These are phyloP conservation scores for Tetragnatha montana DNA, from an alignment of 2,888 invertebrate species.

Conservation along the genomic window DNA sequence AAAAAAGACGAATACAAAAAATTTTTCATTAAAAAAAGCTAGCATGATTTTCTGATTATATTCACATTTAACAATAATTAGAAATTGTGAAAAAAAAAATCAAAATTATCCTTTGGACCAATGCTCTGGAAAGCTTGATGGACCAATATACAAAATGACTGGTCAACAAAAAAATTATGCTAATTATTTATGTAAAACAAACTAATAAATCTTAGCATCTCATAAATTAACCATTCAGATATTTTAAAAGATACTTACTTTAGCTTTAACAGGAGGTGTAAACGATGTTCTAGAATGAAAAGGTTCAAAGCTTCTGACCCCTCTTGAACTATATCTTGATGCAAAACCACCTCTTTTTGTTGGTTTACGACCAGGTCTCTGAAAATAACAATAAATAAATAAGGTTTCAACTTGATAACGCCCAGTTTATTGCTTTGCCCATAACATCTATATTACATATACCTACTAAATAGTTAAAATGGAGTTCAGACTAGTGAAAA, in stretches of 20 bases:
- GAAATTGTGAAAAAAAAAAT: too few relatives aligned
- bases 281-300: neutral
- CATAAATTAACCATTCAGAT: neutral
- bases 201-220: neutral
- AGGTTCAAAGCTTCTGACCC: neutral
- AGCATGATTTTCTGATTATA: too few relatives aligned
- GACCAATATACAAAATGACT: too few relatives aligned
- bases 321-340: conserved; percentile 18
- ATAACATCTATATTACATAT: too few relatives aligned
- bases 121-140: too few relatives aligned
- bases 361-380: conserved; percentile 4
- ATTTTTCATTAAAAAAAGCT: too few relatives aligned
- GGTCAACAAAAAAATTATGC: neutral
- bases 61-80: too few relatives aligned
- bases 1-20: too few relatives aligned
- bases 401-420: neutral
- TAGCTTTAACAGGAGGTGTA: conserved; percentile 1
- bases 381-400: neutral
- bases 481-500: neutral
- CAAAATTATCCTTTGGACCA: too few relatives aligned
- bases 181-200: neutral
- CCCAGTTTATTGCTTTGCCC: too few relatives aligned
- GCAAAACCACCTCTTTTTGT: conserved; percentile 13
- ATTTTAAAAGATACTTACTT: neutral
- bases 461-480: neutral